phyloP scores from a whole-genome alignment of 2,113 vertebrate genomes.

The Psittacus erithacus region DNA sequence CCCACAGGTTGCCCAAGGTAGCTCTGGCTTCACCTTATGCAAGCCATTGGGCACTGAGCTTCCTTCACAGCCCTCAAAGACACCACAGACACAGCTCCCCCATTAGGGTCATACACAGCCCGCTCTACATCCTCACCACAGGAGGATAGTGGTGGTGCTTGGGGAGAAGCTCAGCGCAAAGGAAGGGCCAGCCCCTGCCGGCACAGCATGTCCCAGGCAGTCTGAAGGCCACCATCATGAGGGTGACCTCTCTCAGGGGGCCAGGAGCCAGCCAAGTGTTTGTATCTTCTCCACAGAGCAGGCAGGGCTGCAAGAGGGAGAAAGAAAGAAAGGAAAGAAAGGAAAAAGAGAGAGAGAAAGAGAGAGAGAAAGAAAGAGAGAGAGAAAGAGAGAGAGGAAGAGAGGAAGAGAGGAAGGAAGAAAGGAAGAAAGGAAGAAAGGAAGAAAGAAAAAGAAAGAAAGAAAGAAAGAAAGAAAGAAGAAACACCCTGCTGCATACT shows the following conservation, averaged over 20 bases:
- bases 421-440: background rate
- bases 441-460: background rate
- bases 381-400: too few species aligned
- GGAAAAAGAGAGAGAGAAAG: too few species aligned
- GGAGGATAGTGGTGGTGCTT: background rate
- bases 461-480: background rate
- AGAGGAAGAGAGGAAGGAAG: background rate
- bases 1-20: rapidly evolving
- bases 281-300: rapidly evolving
- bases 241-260: rapidly evolving
- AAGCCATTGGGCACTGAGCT: rapidly evolving
- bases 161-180: background rate
- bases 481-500: background rate
- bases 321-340: background rate
- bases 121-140: rapidly evolving
- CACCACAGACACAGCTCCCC: rapidly evolving
- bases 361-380: too few species aligned
- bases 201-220: rapidly evolving
- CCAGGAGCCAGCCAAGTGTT: rapidly evolving
- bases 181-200: too few species aligned
- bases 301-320: rapidly evolving
- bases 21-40: background rate
- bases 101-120: too few species aligned
- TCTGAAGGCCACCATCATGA: rapidly evolving
- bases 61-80: background rate